Percentiles rank a stretch among this genome's conserved stretches.
These are phyloP conservation scores for Schlechtendalia chinensis DNA, from an alignment of 1,140 invertebrate species.

Conservation along the genomic window DNA sequence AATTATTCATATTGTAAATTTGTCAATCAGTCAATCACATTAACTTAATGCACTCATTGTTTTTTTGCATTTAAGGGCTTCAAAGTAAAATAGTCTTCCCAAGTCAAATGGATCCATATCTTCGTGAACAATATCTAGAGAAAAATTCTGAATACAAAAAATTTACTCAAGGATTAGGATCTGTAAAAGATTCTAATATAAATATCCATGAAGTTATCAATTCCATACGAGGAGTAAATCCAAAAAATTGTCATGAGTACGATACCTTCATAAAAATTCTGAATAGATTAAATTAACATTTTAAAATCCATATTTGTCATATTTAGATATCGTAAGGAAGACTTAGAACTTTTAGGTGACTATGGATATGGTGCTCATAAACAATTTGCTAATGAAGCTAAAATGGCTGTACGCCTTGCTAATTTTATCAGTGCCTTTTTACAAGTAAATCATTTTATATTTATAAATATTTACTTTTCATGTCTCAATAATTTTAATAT, in stretches of 20 bases:
- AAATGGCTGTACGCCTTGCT: slow-evolving; percentile 88
- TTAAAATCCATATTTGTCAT: slow-evolving; percentile 17
- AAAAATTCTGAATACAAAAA: slow-evolving; percentile 68
- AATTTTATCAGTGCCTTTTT: slow-evolving; percentile 94
- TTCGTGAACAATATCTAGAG: slow-evolving; percentile 73
- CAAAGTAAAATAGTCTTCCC: slow-evolving; percentile 78
- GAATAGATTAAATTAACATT: not conserved
- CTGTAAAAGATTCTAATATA: slow-evolving; percentile 64
- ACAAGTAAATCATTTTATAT: slow-evolving; percentile 70
- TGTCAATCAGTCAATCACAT: no score
- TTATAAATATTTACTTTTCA: not conserved
- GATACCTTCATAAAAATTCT: slow-evolving; percentile 51
- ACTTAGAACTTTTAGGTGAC: slow-evolving; percentile 77
- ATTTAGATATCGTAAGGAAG: slow-evolving; percentile 67
- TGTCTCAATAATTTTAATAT: not conserved
- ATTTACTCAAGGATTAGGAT: slow-evolving; percentile 60
- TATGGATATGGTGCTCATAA: slow-evolving; percentile 80
- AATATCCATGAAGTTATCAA: slow-evolving; percentile 77
- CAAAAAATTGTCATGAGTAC: slow-evolving; percentile 69
- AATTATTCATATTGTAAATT: no score
- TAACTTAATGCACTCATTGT: slow-evolving; percentile 17
- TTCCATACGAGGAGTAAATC: slow-evolving; percentile 71
- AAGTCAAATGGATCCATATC: slow-evolving; percentile 67
- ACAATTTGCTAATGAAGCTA: slow-evolving; percentile 91
- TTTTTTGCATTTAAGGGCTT: slow-evolving; percentile 65